Base-by-base conservation (phyloP, 1,140 invertebrate species). In the Anastrepha obliqua region DNA sequence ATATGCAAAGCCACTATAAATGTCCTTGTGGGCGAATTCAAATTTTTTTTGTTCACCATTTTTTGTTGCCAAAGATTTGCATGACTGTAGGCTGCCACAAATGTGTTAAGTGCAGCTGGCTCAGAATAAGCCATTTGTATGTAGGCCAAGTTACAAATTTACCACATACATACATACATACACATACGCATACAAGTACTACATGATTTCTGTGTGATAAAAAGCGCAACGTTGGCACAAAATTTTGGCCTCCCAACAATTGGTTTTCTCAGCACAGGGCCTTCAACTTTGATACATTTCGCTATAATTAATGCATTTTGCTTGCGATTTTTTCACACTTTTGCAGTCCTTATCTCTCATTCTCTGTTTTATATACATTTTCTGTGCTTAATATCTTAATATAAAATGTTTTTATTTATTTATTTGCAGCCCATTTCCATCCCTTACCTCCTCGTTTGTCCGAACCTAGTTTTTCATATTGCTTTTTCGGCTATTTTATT, bases 31-130 rank as follows among this genome's bases (percentile, higher is more conserved):
- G 42, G 39, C 17, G 42, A 74, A 74, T 74, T 74, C 44, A 55
- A 55, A 55, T 2, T 55, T 55, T 55, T 74, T 74, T 74, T 47
- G 17, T 62, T 62, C 1, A 62, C 3, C 29, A 67, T 67, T 29
- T 67, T 47, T 47, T 17, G 13, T 74, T 74, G 67, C 67, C 39
- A 44, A 74, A 74, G 67, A 74, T 74, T 74, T 74, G 13, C 15
- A 47, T 74, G 67, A 42, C 67, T 42, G 39, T 17, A 74, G 42
- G 67, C 67, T 74, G 67, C 67, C 67, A 74, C 67, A 74, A 74
- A 44, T 74, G 42, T 74, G 67, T 74, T 74, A 47, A 74, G 67
- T 74, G 67, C 67, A 74, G 67, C 42, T 47, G 67, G 67, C 67
- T 17, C 39, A 44, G 39, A 47, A 44, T 55, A 55, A 55, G 51